Evolutionary conservation across 2,888 invertebrate genomes (phyloP).

Genomic region (Lochmaea crataegi): DNA sequence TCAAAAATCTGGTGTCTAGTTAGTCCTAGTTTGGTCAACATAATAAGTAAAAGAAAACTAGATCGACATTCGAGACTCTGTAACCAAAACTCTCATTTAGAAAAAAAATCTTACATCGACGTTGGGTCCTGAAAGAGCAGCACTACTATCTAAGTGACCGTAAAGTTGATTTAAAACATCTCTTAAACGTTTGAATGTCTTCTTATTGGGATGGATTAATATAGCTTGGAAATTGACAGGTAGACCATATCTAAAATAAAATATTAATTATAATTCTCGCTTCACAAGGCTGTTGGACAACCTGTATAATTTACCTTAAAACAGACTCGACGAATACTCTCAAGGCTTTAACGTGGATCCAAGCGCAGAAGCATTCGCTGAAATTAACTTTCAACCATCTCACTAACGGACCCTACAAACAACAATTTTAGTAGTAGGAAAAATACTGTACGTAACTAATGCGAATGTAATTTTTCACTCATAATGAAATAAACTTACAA

Average conservation of each 20-base stretch:
- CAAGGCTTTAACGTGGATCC: conserved; percentile 98
- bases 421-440: neutral
- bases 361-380: conserved; percentile 98
- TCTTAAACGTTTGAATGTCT: conserved; percentile 86
- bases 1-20: too few species aligned
- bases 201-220: conserved; percentile 92
- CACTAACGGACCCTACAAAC: conserved; percentile 88
- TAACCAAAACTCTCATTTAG: too few species aligned
- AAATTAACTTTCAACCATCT: conserved; percentile 99
- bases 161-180: conserved; percentile 93
- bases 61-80: neutral
- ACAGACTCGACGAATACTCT: conserved; percentile 99
- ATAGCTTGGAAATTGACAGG: conserved; percentile 99
- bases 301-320: conserved; percentile 76
- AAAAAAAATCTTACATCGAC: conserved; percentile 73
- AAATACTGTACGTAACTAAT: neutral
- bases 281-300: neutral
- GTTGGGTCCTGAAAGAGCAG: conserved; percentile 71
- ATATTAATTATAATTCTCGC: neutral
- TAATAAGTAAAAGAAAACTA: neutral
- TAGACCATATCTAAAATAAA: conserved; percentile 85
- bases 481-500: conserved; percentile 72
- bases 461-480: neutral
- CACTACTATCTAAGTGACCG: conserved; percentile 94
- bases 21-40: too few species aligned